Base-by-base conservation (phyloP, 1,140 invertebrate genomes). In the Heterodera schachtii region DNA sequence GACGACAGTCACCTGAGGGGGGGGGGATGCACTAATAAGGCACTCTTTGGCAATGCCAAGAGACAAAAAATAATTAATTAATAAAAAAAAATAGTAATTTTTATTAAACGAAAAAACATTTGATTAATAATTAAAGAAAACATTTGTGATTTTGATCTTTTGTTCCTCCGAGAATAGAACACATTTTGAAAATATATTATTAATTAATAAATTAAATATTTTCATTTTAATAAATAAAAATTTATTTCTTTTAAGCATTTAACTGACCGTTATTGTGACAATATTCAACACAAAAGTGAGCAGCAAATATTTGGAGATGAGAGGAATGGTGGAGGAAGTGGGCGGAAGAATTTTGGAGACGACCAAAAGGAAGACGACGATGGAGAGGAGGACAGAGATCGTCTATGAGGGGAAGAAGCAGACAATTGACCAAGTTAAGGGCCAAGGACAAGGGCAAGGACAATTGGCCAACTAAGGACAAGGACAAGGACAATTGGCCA, bases 251-350 rank as follows among this genome's bases (percentile, higher is more conserved):
- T 31, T 31, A 31, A 31, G 31, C 31, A 31, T 31, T 31, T 31
- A 31, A 31, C 75, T 31, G 21, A 78, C 77, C 57, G 77, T 78
- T 8, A 99, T 98, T 92, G 96, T 97, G 84, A 99, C 95, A 44
- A 98, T 98, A 91, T 99, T 99, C 95, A 99, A 98, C 81, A 99
- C 97, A 91, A 99, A 99, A 47, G 97, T 99, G 91, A 99, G 98
- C 3, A 99, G 92, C 73, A 99, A 93, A 92, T 98, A 99, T 92
- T 98, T 98, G 90, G 96, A 96, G 84, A 99, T 98, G 81, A 99
- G 92, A 82, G 96, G 96, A 85, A 98, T 92, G 86, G 97, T 96
- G 19, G 97, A 93, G 41, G 96, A 97, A 0, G 96, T 98, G 11
- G 96, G 98, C 75, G 98, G 98, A 82, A 99, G 92, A 91, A 99